Evolutionary conservation across 2,888 invertebrate genomes (phyloP).

Genomic region (Idaea aversata): DNA sequence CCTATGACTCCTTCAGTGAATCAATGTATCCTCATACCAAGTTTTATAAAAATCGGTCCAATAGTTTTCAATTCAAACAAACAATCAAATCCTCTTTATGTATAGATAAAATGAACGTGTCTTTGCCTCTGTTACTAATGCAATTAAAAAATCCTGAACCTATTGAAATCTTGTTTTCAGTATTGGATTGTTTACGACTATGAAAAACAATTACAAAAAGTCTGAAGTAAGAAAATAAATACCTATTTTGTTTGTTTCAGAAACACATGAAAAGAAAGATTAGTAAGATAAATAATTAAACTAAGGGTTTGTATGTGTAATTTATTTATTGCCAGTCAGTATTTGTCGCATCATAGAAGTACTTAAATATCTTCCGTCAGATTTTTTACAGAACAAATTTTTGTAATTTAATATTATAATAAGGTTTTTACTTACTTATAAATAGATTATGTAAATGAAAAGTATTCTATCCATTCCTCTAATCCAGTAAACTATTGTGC

Average conservation of each 20-base stretch:
- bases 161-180: too few species aligned
- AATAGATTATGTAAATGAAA: neutral
- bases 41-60: too few species aligned
- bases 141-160: too few species aligned
- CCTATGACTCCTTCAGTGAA: too few species aligned
- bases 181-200: neutral
- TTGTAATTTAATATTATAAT: neutral
- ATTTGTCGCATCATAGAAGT: neutral
- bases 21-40: too few species aligned
- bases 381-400: neutral
- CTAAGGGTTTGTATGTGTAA: neutral
- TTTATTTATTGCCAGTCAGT: neutral
- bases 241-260: conserved; percentile 56
- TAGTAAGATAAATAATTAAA: conserved; percentile 31
- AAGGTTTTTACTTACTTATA: neutral
- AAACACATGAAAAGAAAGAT: conserved; percentile 76
- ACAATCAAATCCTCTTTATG: too few species aligned
- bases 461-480: neutral
- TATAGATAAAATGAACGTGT: too few species aligned
- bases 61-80: too few species aligned
- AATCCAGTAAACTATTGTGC: neutral
- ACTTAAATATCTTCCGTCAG: neutral
- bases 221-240: too few species aligned
- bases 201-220: neutral
- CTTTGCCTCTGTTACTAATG: too few species aligned